Base-by-base conservation (phyloP, 2,113 vertebrate species). In the Mus pahari region DNA sequence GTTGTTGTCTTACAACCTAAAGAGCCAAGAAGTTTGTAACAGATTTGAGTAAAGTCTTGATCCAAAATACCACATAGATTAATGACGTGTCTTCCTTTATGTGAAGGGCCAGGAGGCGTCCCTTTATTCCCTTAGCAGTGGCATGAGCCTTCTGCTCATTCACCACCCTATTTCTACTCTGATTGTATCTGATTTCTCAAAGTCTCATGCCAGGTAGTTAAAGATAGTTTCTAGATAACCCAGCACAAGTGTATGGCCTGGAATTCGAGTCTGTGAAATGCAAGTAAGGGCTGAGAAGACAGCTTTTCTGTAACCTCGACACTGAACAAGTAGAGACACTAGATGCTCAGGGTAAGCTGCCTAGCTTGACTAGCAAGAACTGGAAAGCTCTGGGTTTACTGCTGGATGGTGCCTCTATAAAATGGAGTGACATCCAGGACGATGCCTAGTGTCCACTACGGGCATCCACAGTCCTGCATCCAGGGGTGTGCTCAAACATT, bases 51-150 rank as follows among this genome's bases (percentile, higher is more conserved):
- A 60, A 7, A 70, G 14, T 71, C 64, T 86, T 88, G 89, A 84
- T 82, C 90, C 81, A 50, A 94, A 95, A 73, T 91, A 86, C n/a
- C 89, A 77, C 55, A 48, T 93, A 24, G 26, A 22, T 55, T 79
- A 88, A 77, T 42, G 19, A 58, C 42, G 8, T 0, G 26, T 9
- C 50, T 91, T 88, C 91, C 12, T 77, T 84, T 74, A 17, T 68
- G 86, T 91, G 53, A 91, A 66, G 14, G 42, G 14, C 24, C 48
- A 88, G 4, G 2, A 88, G 3, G 1, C 26, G 62, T 42, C 78
- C 10, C 28, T 95, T 77, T 71, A 75, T 81, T 50, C 10, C 68
- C 31, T 81, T 60, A 64, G 6, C 58, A 92, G 60, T 58, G 36
- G 71, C 74, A 3, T 31, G 36, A 96, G 5, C 62, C 82, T 77